Evolutionary conservation across 2,797 vertebrate genomes (phyloP), one percentile per base, ranked within the genome.

Genomic region (Garrulus glandarius): DNA sequence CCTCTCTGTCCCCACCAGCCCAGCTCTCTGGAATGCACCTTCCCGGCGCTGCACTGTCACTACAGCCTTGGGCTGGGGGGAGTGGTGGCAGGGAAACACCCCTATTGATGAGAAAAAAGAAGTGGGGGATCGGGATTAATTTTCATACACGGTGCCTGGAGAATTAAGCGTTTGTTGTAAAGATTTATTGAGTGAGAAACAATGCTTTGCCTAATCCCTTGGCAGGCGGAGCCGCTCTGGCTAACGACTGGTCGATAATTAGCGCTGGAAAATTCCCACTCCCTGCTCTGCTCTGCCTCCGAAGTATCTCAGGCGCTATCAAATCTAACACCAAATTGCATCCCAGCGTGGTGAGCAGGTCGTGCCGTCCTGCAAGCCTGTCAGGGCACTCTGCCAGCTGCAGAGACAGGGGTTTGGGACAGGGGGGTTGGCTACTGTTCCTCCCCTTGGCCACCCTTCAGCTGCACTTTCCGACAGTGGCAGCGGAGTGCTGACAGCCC

Each of bases 131-230:
- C 1, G 0, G 92, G 72, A 84, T 89, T 94, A 77, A 64, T 89
- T 92, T 93, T 81, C 13, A 4, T 63, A 78, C 61, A 29, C 0
- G 4, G 47, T 47, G 84, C 69, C 76, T 89, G 61, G 76, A 86
- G 91, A 96, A 72, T 81, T 84, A 88, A 34, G 50, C 6, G 0
- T 93, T 94, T 89, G 76, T 92, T 90, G 79, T 55, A 76, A 86
- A 83, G 82, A 69, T 69, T 93, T 93, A 93, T 70, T 36, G 69
- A 84, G 85, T 39, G 56, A 90, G 87, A 84, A 94, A 92, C 85
- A 90, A 88, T 70, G 82, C 59, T 81, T 59, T 7, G 4, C 79
- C 36, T 92, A 90, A 92, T 96, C 83, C 94, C 91, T 67, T 88
- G 76, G 92, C 87, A 85, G 79, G 44, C 53, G 64, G 63, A 81